Evolutionary conservation across 1,140 invertebrate species (phyloP), one percentile per base, ranked within the genome.

Genomic region (Dendroctonus valens): DNA sequence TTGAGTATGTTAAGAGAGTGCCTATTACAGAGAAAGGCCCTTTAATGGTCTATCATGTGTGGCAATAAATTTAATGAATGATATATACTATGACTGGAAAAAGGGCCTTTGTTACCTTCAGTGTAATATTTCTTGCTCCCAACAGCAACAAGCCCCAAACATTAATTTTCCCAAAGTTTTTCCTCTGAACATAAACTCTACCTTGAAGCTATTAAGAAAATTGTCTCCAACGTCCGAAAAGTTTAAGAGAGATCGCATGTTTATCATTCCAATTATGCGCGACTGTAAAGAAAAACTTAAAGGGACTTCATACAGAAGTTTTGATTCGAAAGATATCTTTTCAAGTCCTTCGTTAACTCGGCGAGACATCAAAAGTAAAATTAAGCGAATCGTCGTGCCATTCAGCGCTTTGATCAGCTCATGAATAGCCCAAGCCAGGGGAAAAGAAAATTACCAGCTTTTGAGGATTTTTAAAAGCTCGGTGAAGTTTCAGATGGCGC

Each of bases 401-500:
- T 59, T 59, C 48, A 50, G 5, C 15, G 7, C 58, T 59, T 59
- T 59, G 58, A 59, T 59, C 58, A 59, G 42, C 14, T 15, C 26
- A n/a, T 59, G 58, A 50, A 59, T 50, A 44, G 42, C 58, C 42
- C 58, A 48, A 44, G 58, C 58, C 58, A 55, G 53, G 39, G 58
- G 58, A 59, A 59, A 59, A 50, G 58, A 59, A 59, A 59, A 59
- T 59, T 59, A 59, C 58, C 58, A 59, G 39, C 58, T 58, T 26
- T 46, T 41, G 5, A 48, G 46, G 46, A 48, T 48, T 48, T 48
- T 48, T 48, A 48, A 48, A 48, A 48, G n/a, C 5, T 37, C 50
- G 26, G 26, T 26, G 26, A 26, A 26, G 26, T 26, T 26, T 3
- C 26, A 26, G 26, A 26, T 26, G 26, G 26, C 26, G 26, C 26